Conservation (phyloP, 2,888 invertebrate genomes). For the Apantesis nais region DNA sequence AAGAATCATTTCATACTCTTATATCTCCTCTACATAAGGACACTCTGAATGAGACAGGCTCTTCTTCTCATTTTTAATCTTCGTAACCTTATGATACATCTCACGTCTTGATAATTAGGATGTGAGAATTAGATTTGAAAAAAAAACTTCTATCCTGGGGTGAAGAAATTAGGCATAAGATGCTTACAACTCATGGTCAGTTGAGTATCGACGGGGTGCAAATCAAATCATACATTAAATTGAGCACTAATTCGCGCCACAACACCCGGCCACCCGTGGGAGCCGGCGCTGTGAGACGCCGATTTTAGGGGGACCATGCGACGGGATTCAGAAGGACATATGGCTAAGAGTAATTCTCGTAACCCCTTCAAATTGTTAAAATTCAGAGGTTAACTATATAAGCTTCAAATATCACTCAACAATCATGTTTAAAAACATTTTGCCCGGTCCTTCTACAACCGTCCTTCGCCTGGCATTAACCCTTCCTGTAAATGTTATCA, state of each 20-base stretch:
- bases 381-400: not conserved
- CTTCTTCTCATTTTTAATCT: too few relatives aligned
- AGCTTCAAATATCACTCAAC: not conserved
- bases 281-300: constrained; percentile 58
- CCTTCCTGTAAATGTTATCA: not conserved
- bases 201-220: constrained; percentile 57
- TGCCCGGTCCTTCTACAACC: too few relatives aligned
- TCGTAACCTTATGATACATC: too few relatives aligned
- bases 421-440: too few relatives aligned
- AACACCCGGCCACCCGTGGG: constrained; percentile 74
- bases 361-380: not conserved
- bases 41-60: too few relatives aligned
- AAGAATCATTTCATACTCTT: too few relatives aligned
- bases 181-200: constrained; percentile 48
- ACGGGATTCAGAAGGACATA: not conserved
- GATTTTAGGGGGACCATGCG: constrained; percentile 40
- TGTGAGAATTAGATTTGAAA: too few relatives aligned
- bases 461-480: not conserved
- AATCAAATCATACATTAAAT: constrained; percentile 81
- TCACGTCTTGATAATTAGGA: too few relatives aligned
- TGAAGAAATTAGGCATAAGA: constrained; percentile 8
- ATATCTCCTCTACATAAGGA: too few relatives aligned
- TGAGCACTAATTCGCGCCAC: constrained; percentile 73
- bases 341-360: not conserved
- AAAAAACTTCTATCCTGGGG: not conserved